Evolutionary conservation across 2,113 vertebrate genomes (phyloP).

Genomic region (Triplophysa dalaica): DNA sequence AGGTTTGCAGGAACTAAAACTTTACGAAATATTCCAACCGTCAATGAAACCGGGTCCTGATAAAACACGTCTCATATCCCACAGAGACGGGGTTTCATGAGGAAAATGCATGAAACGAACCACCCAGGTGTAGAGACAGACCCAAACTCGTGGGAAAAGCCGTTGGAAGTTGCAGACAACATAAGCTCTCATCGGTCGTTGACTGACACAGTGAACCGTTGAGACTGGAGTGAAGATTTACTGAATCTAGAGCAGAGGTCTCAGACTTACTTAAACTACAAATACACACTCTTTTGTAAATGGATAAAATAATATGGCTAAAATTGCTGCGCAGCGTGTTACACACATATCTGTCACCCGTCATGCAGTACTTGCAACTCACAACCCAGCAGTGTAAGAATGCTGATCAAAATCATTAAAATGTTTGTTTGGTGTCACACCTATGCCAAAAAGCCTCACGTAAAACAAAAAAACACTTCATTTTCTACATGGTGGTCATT

Average conservation of each 20-base stretch:
- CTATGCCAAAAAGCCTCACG: not conserved
- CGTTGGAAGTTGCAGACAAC: not conserved
- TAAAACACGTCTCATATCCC: slow-evolving; percentile 26
- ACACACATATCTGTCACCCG: too few relatives aligned
- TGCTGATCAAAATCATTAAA: not conserved
- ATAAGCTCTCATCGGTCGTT: not conserved
- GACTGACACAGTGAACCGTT: not conserved
- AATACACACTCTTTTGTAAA: too few relatives aligned
- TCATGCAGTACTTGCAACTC: too few relatives aligned
- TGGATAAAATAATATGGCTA: too few relatives aligned
- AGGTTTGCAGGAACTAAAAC: not conserved
- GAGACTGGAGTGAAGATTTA: not conserved
- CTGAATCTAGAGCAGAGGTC: not conserved
- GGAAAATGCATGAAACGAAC: not conserved
- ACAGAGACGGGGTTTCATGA: not conserved
- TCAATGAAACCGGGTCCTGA: not conserved
- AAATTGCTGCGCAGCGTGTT: too few relatives aligned
- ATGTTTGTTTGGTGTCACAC: not conserved
- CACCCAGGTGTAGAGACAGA: not conserved
- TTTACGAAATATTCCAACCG: slow-evolving; percentile 28
- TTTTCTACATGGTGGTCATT: slow-evolving; percentile 19
- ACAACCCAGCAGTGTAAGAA: too few relatives aligned
- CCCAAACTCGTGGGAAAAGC: not conserved
- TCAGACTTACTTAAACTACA: too few relatives aligned
- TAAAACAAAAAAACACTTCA: not conserved